These are phyloP conservation scores for Amia ocellicauda DNA, from an alignment of 2,113 vertebrate genomes.

Conservation along the genomic window DNA sequence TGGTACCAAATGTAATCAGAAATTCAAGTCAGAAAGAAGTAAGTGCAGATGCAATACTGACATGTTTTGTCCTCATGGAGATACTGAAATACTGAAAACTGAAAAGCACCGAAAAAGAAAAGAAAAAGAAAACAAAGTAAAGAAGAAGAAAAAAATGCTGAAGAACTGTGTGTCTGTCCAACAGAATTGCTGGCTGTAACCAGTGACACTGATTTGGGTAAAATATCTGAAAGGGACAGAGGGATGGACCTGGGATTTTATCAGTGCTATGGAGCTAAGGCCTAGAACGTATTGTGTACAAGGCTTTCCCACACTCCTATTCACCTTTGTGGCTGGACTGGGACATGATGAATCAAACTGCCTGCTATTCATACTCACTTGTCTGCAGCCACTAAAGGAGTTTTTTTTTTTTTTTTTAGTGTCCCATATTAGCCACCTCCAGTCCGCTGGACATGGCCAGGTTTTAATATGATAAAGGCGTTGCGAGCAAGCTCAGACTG, in stretches of 20 bases:
- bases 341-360: slow-evolving; percentile 61
- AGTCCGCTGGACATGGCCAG: slow-evolving; percentile 6
- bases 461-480: slow-evolving; percentile 2
- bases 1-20: no score
- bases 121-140: neutral
- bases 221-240: slow-evolving; percentile 13
- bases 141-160: neutral
- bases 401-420: slow-evolving; percentile 14
- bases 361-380: slow-evolving; percentile 30
- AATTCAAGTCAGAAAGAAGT: no score
- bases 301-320: slow-evolving; percentile 70
- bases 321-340: slow-evolving; percentile 58
- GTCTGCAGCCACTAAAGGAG: slow-evolving; percentile 6
- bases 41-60: no score
- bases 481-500: neutral
- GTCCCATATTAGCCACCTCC: slow-evolving; percentile 15
- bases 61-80: no score
- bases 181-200: neutral
- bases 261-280: slow-evolving; percentile 31
- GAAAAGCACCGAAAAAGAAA: no score
- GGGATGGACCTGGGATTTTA: slow-evolving; percentile 29
- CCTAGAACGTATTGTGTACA: slow-evolving; percentile 51
- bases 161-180: neutral
- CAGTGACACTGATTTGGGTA: neutral
- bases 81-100: no score